These are phyloP conservation scores for Ectemnius continuus DNA, from an alignment of 2,888 invertebrate species.

Conservation along the genomic window DNA sequence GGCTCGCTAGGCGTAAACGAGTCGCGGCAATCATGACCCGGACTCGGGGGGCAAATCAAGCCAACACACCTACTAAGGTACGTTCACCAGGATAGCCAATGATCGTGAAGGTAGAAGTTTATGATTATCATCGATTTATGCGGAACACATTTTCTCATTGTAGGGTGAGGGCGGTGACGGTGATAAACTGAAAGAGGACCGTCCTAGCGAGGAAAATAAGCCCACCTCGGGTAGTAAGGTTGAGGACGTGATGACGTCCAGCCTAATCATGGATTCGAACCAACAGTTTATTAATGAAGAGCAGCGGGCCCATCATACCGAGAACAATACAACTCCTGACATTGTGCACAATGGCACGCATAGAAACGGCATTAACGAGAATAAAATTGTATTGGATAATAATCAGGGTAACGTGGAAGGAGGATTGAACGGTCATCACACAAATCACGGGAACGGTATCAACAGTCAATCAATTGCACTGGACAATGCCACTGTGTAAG, in stretches of 20 bases:
- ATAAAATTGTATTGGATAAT: conserved; percentile 72
- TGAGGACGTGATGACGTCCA: conserved; percentile 75
- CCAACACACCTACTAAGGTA: conserved; percentile 78
- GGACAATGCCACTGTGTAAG: conserved; percentile 78
- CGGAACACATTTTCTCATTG: background rate
- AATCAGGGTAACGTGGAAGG: conserved; percentile 71
- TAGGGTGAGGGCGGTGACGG: conserved; percentile 73
- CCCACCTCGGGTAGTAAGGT: conserved; percentile 67
- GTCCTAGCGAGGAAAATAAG: conserved; percentile 73
- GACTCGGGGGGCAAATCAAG: conserved; percentile 83
- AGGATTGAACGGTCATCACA: conserved; percentile 75
- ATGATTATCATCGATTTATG: conserved; percentile 9
- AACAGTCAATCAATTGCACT: conserved; percentile 74
- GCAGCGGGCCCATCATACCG: conserved; percentile 69
- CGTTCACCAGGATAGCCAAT: background rate
- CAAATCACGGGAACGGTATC: conserved; percentile 75
- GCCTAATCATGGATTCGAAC: conserved; percentile 76
- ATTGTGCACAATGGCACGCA: conserved; percentile 71
- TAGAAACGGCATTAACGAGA: conserved; percentile 72
- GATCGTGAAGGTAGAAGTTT: no score
- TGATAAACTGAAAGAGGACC: conserved; percentile 75
- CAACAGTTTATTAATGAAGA: conserved; percentile 74
- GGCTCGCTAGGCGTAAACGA: conserved; percentile 91
- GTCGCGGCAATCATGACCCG: conserved; percentile 96
- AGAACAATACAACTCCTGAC: conserved; percentile 64